Conservation (phyloP, 2,113 vertebrate genomes). For the Microcebus tavaratra region DNA sequence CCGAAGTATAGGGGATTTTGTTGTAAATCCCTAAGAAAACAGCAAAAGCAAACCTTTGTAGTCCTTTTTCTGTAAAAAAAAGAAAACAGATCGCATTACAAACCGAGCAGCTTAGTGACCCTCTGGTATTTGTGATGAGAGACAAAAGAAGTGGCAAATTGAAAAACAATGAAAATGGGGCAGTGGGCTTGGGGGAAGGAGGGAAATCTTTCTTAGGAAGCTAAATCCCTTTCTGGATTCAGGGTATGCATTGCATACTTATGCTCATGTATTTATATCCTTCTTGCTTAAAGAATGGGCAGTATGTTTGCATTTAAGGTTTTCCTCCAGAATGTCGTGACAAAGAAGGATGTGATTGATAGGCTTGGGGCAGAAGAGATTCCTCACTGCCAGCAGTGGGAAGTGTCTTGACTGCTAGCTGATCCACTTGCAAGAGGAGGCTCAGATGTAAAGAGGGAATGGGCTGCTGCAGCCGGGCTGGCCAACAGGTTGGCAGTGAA, state of each 20-base stretch:
- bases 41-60: constrained; percentile 25
- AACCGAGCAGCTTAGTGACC: neutral
- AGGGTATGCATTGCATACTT: neutral
- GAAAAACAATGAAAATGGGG: neutral
- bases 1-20: neutral
- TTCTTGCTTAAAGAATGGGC: constrained; percentile 41
- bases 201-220: neutral
- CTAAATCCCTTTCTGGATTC: neutral
- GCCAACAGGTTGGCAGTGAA: constrained; percentile 69
- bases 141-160: neutral
- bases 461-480: neutral
- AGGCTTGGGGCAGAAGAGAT: constrained; percentile 1
- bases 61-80: constrained; percentile 30
- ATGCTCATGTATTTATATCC: neutral
- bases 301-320: constrained; percentile 41
- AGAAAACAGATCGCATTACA: constrained; percentile 4
- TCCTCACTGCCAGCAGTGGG: neutral
- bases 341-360: constrained; percentile 24
- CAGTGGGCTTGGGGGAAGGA: neutral
- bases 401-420: neutral
- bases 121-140: neutral
- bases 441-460: constrained; percentile 23
- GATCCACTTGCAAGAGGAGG: neutral
- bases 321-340: constrained; percentile 28
- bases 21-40: constrained; percentile 23